Evolutionary conservation across 2,113 vertebrate genomes (phyloP).

Genomic region (Brachypteracias leptosomus): DNA sequence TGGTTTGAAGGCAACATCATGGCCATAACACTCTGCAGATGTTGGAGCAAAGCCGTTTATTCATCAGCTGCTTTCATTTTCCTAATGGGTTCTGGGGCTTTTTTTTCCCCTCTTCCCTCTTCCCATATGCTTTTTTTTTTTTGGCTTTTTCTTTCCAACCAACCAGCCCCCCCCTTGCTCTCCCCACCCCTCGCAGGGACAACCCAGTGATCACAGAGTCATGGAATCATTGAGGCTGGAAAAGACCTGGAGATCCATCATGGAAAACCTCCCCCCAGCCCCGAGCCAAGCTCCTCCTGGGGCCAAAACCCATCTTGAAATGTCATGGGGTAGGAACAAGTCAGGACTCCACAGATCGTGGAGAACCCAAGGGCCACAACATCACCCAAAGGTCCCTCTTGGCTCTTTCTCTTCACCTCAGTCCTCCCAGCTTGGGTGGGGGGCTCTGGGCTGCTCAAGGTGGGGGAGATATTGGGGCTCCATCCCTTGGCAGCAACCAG

Average conservation of each 20-base stretch:
- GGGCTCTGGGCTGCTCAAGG: background rate
- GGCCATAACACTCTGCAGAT: background rate
- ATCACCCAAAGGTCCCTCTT: background rate
- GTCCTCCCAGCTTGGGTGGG: background rate
- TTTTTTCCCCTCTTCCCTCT: background rate
- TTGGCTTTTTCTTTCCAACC: background rate
- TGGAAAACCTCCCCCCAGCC: background rate
- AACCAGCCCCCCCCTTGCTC: background rate
- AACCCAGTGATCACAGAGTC: no score
- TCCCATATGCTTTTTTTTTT: background rate
- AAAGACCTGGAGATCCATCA: background rate
- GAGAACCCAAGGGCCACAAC: no score
- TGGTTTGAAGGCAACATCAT: background rate
- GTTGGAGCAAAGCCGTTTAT: background rate
- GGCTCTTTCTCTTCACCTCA: rapidly evolving
- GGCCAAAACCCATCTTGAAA: background rate
- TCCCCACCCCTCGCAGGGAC: background rate
- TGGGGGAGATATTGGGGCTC: background rate
- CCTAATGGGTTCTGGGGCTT: background rate
- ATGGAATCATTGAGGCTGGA: no score
- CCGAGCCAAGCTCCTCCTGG: rapidly evolving
- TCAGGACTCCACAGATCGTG: rapidly evolving
- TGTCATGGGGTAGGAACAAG: background rate
- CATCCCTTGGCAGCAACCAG: background rate
- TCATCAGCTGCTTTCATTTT: background rate